Conservation (phyloP, 1,140 invertebrate species). For the Zophobas atratus region DNA sequence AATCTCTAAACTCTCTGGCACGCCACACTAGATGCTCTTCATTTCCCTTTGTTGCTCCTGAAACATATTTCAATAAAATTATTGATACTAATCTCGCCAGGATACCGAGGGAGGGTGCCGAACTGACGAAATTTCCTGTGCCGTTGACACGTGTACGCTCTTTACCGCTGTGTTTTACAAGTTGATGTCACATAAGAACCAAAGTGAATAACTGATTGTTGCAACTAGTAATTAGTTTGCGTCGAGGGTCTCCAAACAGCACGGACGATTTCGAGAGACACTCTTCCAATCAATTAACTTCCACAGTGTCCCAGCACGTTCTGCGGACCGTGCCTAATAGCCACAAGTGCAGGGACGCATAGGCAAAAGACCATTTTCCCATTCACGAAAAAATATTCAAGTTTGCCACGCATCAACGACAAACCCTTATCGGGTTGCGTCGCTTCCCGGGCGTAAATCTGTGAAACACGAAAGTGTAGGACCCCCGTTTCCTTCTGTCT, state of each 20-base stretch:
- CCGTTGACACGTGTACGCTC: slow-evolving; percentile 44
- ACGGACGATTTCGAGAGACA: slow-evolving; percentile 55
- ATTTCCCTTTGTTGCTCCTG: not conserved
- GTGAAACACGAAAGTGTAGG: no score
- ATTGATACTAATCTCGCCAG: slow-evolving; percentile 41
- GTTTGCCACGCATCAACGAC: no score
- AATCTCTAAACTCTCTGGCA: not conserved
- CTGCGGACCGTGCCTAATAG: slow-evolving; percentile 15
- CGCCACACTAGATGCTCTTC: not conserved
- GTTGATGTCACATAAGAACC: slow-evolving; percentile 41
- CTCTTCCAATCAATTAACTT: slow-evolving; percentile 54
- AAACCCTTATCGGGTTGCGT: no score
- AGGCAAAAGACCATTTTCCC: slow-evolving; percentile 1
- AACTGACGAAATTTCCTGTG: slow-evolving; percentile 33
- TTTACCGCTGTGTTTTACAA: slow-evolving; percentile 49
- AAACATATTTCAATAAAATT: slow-evolving; percentile 46
- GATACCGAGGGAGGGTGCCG: slow-evolving; percentile 37
- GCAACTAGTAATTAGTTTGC: slow-evolving; percentile 50
- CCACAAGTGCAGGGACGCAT: slow-evolving; percentile 7
- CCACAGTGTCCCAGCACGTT: slow-evolving; percentile 20
- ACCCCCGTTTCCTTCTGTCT: no score
- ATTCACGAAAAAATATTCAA: not conserved
- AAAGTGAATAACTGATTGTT: slow-evolving; percentile 44
- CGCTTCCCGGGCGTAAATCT: no score
- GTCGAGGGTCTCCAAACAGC: slow-evolving; percentile 48